A percentile compares a stretch with the other conserved stretches of the same genome.
phyloP scores from a whole-genome alignment of 2,888 invertebrate genomes.

The Oxyscelio sp. region DNA sequence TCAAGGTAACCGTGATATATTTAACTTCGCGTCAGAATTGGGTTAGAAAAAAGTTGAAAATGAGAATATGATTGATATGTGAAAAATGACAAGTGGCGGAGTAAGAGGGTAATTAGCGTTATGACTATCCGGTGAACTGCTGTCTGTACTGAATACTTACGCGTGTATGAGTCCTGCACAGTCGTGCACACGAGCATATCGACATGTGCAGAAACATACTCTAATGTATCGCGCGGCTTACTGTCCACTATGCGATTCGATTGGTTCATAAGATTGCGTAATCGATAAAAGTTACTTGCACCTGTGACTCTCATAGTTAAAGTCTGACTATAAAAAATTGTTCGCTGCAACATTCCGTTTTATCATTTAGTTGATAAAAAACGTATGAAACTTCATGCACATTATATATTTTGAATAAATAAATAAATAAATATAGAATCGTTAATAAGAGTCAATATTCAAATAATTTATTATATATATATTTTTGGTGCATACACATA shows the following conservation, averaged over 20 bases:
- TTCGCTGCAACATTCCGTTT: slow-evolving; percentile 9
- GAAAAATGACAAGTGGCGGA: slow-evolving; percentile 78
- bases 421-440: no score
- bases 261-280: slow-evolving; percentile 84
- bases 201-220: slow-evolving; percentile 34
- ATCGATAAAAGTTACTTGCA: slow-evolving; percentile 84
- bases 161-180: slow-evolving; percentile 25
- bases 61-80: slow-evolving; percentile 71
- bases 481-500: no score
- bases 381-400: no score
- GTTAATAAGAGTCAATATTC: no score
- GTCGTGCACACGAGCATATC: background rate
- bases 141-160: slow-evolving; percentile 34
- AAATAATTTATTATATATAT: no score
- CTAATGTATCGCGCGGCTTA: slow-evolving; percentile 36
- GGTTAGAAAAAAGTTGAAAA: slow-evolving; percentile 53
- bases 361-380: no score
- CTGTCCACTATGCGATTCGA: slow-evolving; percentile 67
- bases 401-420: no score
- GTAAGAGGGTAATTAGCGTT: slow-evolving; percentile 83
- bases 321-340: slow-evolving; percentile 36
- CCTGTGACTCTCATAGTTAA: slow-evolving; percentile 81
- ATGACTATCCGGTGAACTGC: slow-evolving; percentile 77
- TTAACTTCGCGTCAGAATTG: slow-evolving; percentile 35
- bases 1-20: slow-evolving; percentile 61